These are phyloP conservation scores for Xylophagus ater DNA, from an alignment of 2,888 invertebrate genomes.

Conservation along the genomic window DNA sequence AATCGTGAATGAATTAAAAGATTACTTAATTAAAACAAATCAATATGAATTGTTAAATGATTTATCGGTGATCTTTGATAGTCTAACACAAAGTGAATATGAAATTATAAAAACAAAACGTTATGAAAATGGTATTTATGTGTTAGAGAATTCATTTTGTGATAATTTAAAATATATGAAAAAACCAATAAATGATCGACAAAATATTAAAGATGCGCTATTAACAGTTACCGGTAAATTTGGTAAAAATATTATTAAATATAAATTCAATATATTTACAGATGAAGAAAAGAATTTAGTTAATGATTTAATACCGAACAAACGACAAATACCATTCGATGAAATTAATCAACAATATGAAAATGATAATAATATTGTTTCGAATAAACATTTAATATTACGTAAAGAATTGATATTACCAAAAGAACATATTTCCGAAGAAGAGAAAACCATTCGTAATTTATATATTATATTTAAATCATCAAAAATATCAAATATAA, in stretches of 20 bases:
- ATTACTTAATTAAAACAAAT: slow-evolving; percentile 32
- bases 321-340: slow-evolving; percentile 11
- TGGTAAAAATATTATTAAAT: slow-evolving; percentile 38
- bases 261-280: slow-evolving; percentile 38
- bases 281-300: slow-evolving; percentile 36
- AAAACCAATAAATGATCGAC: slow-evolving; percentile 17
- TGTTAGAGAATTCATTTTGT: slow-evolving; percentile 37
- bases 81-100: slow-evolving; percentile 34
- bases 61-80: slow-evolving; percentile 38
- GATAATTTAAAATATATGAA: slow-evolving; percentile 31
- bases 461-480: slow-evolving; percentile 36
- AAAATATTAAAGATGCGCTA: slow-evolving; percentile 36
- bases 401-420: slow-evolving; percentile 22
- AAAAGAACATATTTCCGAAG: slow-evolving; percentile 34
- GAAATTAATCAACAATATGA: slow-evolving; percentile 14
- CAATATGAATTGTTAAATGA: slow-evolving; percentile 37
- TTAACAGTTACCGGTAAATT: slow-evolving; percentile 38
- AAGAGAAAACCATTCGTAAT: slow-evolving; percentile 37
- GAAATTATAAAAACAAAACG: slow-evolving; percentile 11
- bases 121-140: slow-evolving; percentile 29
- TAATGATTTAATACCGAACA: slow-evolving; percentile 31
- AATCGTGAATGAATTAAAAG: slow-evolving; percentile 33
- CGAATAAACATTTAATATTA: slow-evolving; percentile 3
- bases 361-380: slow-evolving; percentile 13
- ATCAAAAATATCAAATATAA: slow-evolving; percentile 35